Base-by-base conservation (phyloP, 2,888 invertebrate genomes). In the Diaphora mendica region DNA sequence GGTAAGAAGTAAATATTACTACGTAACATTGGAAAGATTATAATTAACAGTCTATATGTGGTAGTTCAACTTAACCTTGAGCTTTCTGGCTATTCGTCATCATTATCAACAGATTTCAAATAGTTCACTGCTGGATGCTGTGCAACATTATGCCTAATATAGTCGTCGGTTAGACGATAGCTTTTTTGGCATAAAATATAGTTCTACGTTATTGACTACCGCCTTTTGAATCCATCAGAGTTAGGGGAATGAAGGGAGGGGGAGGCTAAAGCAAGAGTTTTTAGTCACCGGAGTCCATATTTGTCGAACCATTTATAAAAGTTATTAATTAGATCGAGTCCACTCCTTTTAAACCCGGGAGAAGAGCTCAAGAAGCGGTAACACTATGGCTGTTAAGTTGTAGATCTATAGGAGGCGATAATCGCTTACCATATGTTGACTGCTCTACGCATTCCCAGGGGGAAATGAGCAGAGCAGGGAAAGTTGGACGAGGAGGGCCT, bases 1-100 rank as follows among this genome's bases (percentile, higher is more conserved):
- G 93, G 94, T 94, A 87, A 90, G 88, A 70, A 75, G 70, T 17
- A 48, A 67, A 51, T 35, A 51, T 55, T 35, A n/a, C 55, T 55
- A 33, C 11, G n/a, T 42, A 66, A 42, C 26, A 26, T 66, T 17
- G 8, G 5, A 26, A 66, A 39, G 8, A 23, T 4, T 23, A 23
- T 0, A 51, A 30, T 23, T 23, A 11, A n/a, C 55, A 55, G n/a
- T 55, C 13, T 11, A 55, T 11, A 26, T 26, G 11, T 3, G 5
- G 1, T 1, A 59, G 26, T 5, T 5, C 4, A 0, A 59, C 15
- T 4, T n/a, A 55, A n/a, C n/a, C 13, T 55, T n/a, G n/a, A 55
- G n/a, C 11, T 55, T n/a, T n/a, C 11, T 55, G 55, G 13, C 15
- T 0, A 44, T 44, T 44, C 44, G 7, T 44, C 44, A 3, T 15